These are phyloP conservation scores for Hydractinia symbiolongicarpus DNA, from an alignment of 30 jellyfish, hydroid and myxozoan species.

Conservation along the genomic window DNA sequence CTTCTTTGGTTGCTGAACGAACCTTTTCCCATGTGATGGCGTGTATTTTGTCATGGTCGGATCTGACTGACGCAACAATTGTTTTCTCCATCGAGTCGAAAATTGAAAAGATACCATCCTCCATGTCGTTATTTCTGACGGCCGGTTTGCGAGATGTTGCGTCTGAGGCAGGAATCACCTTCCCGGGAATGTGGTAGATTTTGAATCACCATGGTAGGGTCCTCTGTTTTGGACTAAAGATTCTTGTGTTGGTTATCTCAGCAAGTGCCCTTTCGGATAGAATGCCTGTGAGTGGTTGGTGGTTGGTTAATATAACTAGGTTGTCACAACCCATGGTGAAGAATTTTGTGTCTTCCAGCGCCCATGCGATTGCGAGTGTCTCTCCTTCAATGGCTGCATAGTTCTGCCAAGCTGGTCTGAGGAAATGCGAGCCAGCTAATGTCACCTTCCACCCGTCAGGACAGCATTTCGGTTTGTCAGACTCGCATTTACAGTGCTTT, in stretches of 20 bases:
- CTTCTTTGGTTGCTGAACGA: conserved; percentile 17
- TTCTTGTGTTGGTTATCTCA: conserved; percentile 19
- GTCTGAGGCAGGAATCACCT: conserved; percentile 21
- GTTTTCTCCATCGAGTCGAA: conserved; percentile 13
- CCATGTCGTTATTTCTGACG: not conserved
- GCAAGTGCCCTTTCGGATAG: conserved; percentile 30
- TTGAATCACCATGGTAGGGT: conserved; percentile 26
- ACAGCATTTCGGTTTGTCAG: conserved; percentile 28
- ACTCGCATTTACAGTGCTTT: conserved; percentile 26
- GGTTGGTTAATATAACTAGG: conserved; percentile 19
- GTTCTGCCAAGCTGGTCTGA: conserved; percentile 19
- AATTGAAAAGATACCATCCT: not conserved
- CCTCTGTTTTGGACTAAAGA: conserved; percentile 26
- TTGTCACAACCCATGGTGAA: conserved; percentile 40
- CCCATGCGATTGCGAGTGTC: conserved; percentile 41
- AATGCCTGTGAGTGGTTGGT: conserved; percentile 31
- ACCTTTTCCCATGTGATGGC: conserved; percentile 36
- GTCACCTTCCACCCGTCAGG: conserved; percentile 31
- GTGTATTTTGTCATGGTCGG: not conserved
- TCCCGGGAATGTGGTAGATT: conserved; percentile 28
- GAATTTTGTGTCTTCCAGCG: conserved; percentile 40
- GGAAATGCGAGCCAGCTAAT: conserved; percentile 21
- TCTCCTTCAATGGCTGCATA: conserved; percentile 56
- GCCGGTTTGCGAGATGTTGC: conserved; percentile 40
- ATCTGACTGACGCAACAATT: conserved; percentile 19